Base-by-base conservation (phyloP, 2,113 vertebrate species). In the Pseudorectes ferrugineus region DNA sequence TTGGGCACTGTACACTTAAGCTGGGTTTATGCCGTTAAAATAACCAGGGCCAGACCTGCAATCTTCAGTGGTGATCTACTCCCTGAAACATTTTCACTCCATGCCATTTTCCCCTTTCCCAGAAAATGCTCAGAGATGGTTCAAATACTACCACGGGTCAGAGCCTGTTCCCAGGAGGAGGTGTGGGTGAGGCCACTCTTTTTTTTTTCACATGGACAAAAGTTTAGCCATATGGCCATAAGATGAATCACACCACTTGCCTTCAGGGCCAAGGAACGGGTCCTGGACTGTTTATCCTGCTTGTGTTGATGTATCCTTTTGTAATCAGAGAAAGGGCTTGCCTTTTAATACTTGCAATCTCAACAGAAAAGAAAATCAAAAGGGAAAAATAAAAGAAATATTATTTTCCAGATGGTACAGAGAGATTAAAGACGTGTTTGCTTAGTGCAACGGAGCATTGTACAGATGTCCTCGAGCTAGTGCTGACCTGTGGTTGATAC, bases 341-440 rank as follows among this genome's bases (percentile, higher is more conserved):
- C 11, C 85, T 86, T 94, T 85, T 87, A 82, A 58, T 87, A 42
- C 70, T 93, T 79, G 46, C 58, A 74, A 63, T 74, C 77, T 91
- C 80, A 62, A 85, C 48, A 70, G 87, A 91, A 72, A 78, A 79
- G 23, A 82, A 91, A 82, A 87, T 62, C 70, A 85, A 89, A 95
- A 35, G 25, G 35, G 36, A 42, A 94, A 81, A 95, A 92, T 89
- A n/a, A 66, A 85, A 91, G 23, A 78, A 87, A 91, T 80, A 62
- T 62, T 66, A 73, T 91, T 96, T 95, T 95, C 71, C 93, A 95
- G 93, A 95, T 92, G 80, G 73, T 85, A 92, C 73, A 66, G 33
- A 54, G 77, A 85, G 93, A 89, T 95, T 94, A 95, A 91, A 92
- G 58, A 28, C 5, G 6, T 94, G 67, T 95, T 97, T 96, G 77